These are phyloP conservation scores for Argyrosomus regius DNA, from an alignment of 2,797 vertebrate genomes.

Conservation along the genomic window DNA sequence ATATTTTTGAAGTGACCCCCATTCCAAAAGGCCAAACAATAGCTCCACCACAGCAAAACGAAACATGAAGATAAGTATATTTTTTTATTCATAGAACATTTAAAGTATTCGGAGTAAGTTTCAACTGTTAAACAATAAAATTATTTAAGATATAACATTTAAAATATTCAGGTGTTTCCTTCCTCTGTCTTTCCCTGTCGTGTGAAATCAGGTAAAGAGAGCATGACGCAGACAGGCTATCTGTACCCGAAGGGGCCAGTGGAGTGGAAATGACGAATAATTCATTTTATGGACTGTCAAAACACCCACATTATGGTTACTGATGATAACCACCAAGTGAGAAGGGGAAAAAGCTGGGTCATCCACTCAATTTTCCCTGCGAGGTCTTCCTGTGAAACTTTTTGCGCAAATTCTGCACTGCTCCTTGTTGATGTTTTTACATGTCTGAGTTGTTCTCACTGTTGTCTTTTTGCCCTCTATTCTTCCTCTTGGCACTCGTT, in stretches of 20 bases:
- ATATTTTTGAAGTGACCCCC: neutral
- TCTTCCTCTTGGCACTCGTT: neutral
- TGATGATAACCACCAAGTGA: constrained; percentile 71
- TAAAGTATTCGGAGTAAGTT: neutral
- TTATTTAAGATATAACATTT: neutral
- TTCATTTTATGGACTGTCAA: constrained; percentile 76
- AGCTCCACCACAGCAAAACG: neutral
- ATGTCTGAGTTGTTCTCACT: neutral
- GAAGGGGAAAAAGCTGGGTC: constrained; percentile 64
- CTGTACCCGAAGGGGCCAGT: constrained; percentile 44
- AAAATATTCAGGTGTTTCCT: constrained; percentile 27
- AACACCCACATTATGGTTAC: constrained; percentile 76
- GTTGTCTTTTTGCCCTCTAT: neutral
- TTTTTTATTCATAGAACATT: constrained; percentile 2
- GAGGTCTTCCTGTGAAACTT: constrained; percentile 44
- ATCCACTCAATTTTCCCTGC: constrained; percentile 66
- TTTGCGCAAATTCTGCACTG: constrained; percentile 12
- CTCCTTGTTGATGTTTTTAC: constrained; percentile 17
- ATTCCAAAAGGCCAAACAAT: constrained; percentile 5
- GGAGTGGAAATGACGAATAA: constrained; percentile 77
- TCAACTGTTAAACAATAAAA: constrained; percentile 20
- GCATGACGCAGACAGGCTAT: constrained; percentile 57
- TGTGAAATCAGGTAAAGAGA: constrained; percentile 62
- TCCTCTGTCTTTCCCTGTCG: neutral
- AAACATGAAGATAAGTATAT: neutral